These are phyloP conservation scores for Podarcis cretensis DNA, from an alignment of 2,113 vertebrate species.

Conservation along the genomic window DNA sequence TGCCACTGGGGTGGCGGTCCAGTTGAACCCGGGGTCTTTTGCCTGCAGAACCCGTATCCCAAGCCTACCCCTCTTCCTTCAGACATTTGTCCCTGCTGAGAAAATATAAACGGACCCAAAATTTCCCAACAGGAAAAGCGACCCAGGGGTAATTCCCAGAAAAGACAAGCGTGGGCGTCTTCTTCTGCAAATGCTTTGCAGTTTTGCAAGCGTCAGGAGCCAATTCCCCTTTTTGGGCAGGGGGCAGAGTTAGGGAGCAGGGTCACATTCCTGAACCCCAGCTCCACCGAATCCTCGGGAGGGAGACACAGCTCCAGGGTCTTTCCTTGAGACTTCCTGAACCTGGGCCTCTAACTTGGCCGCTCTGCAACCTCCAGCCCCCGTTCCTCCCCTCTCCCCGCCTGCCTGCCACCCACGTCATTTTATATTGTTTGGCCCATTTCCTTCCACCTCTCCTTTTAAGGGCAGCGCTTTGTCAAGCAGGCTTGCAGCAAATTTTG, in stretches of 20 bases:
- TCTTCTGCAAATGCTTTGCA: neutral
- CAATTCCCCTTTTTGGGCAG: neutral
- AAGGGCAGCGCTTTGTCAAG: neutral
- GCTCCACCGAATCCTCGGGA: neutral
- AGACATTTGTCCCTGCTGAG: too few relatives aligned
- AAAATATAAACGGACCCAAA: neutral
- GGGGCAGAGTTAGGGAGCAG: neutral
- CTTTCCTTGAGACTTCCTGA: neutral
- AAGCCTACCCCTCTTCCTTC: too few relatives aligned
- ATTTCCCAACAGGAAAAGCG: slow-evolving; percentile 1
- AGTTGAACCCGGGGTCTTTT: too few relatives aligned
- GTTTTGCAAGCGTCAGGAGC: neutral
- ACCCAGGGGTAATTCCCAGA: neutral
- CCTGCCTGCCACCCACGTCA: neutral
- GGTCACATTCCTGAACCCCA: neutral
- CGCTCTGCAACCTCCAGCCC: neutral
- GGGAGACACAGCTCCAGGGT: neutral
- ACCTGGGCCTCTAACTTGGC: neutral
- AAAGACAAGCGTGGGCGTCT: neutral
- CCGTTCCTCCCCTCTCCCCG: neutral
- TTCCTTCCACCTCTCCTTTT: neutral
- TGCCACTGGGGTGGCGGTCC: too few relatives aligned
- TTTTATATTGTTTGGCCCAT: neutral
- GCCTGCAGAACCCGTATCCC: too few relatives aligned
- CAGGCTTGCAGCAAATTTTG: too few relatives aligned